Percentiles rank a stretch among this genome's conserved stretches.
These are phyloP conservation scores for Macrocentrus cingulum DNA, from an alignment of 1,140 invertebrate genomes.

Conservation along the genomic window DNA sequence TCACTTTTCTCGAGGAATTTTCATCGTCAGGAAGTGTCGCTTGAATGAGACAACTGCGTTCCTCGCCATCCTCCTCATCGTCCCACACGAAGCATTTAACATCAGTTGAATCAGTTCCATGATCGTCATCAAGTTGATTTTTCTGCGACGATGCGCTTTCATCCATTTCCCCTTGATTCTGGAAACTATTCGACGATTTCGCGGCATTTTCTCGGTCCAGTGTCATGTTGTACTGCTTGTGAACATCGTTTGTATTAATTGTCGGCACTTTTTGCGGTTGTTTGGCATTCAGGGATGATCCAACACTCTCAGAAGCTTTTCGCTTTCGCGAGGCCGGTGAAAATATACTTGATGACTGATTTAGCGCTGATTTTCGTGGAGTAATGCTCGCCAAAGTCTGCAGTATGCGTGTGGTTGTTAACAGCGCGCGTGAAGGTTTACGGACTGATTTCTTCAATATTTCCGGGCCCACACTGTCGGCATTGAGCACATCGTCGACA, in stretches of 20 bases:
- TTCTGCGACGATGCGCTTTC: neutral
- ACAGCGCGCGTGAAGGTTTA: slow-evolving; percentile 42
- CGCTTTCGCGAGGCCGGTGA: slow-evolving; percentile 16
- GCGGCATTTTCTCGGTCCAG: slow-evolving; percentile 26
- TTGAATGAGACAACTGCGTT: slow-evolving; percentile 53
- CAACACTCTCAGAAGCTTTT: slow-evolving; percentile 34
- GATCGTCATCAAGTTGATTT: slow-evolving; percentile 16
- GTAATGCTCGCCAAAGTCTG: slow-evolving; percentile 50
- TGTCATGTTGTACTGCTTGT: slow-evolving; percentile 28
- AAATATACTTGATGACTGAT: slow-evolving; percentile 29
- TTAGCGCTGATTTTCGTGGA: slow-evolving; percentile 28
- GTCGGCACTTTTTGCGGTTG: slow-evolving; percentile 47
- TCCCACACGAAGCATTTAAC: slow-evolving; percentile 51
- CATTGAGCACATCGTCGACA: slow-evolving; percentile 35
- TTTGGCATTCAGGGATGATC: slow-evolving; percentile 25
- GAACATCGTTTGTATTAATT: slow-evolving; percentile 18
- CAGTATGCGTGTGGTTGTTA: slow-evolving; percentile 52
- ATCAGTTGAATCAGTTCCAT: slow-evolving; percentile 20
- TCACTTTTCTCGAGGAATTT: slow-evolving; percentile 24
- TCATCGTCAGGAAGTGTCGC: slow-evolving; percentile 37
- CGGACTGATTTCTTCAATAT: slow-evolving; percentile 27
- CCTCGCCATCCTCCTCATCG: slow-evolving; percentile 44
- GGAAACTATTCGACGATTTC: slow-evolving; percentile 21
- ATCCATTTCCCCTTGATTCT: slow-evolving; percentile 12
- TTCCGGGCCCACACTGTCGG: slow-evolving; percentile 34